Evolutionary conservation across 2,888 invertebrate genomes (phyloP), one percentile per base, ranked within the genome.

Genomic region (Pomacea canaliculata): DNA sequence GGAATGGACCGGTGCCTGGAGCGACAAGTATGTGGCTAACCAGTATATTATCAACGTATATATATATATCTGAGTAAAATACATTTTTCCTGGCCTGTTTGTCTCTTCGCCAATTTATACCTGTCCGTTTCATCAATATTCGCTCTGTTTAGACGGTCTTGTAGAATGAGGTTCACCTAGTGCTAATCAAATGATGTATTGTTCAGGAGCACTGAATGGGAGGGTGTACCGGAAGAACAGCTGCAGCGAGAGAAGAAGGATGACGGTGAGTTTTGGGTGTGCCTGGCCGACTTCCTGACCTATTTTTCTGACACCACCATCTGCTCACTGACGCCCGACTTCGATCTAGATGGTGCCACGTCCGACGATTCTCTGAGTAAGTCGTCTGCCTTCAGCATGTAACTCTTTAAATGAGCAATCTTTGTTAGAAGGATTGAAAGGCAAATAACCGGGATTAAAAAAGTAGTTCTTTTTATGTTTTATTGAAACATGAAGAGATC

Each of bases 221-320:
- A 94, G 87, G 93, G 93, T 27, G 91, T 94, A 70, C 92, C 93
- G 27, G 92, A 93, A 70, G 91, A 93, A 79, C 94, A 94, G 89
- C 93, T 94, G 83, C 94, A 94, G 83, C 90, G 94, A 79, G 92
- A 94, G 8, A 93, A 93, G 77, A 93, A 93, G 81, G 93, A 94
- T 85, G 94, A 94, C 85, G 94, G 94, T 48, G 94, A 94, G 90
- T 94, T 94, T 89, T 94, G 94, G 94, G 94, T 95, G 94, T 93
- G 94, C 23, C 93, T 94, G 88, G 93, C 92, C 72, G 94, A 95
- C 87, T 94, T 95, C 90, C 92, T 93, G 71, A 90, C 92, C 23
- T 93, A 93, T 87, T 95, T 94, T 91, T 93, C 93, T 5, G 93
- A 94, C 85, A 91, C 94, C 83, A 94, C 94, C 90, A 92, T 95